These are phyloP conservation scores for Sebastes steindachneri DNA, from an alignment of 2,797 vertebrate species.

Conservation along the genomic window DNA sequence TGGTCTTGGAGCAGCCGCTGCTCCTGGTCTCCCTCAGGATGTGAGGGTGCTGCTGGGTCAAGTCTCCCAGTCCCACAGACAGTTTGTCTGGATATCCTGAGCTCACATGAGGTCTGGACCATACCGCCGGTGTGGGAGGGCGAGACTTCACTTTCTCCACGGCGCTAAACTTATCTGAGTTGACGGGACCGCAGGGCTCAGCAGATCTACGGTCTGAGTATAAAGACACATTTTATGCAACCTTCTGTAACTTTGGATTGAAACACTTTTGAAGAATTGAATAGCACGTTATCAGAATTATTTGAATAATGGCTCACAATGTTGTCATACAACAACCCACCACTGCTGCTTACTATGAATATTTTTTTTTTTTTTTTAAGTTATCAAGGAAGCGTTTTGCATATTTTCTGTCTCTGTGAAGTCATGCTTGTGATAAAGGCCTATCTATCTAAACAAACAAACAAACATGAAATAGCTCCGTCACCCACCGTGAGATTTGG, in stretches of 20 bases:
- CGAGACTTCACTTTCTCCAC: not conserved
- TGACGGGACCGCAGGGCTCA: conserved; percentile 6
- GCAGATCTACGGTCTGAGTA: conserved; percentile 34
- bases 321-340: not conserved
- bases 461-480: not conserved
- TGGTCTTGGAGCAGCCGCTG: conserved; percentile 32
- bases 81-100: conserved; percentile 51
- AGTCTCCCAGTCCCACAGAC: conserved; percentile 10
- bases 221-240: not conserved
- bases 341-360: not conserved
- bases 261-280: not conserved
- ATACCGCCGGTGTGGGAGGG: not conserved
- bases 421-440: not conserved
- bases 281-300: not conserved
- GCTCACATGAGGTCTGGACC: conserved; percentile 20
- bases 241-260: not conserved
- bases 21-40: conserved; percentile 50
- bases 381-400: not conserved
- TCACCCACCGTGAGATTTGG: conserved; percentile 34
- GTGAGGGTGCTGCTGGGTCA: conserved; percentile 30
- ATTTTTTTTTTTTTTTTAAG: not conserved
- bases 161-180: not conserved
- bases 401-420: not conserved
- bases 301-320: not conserved
- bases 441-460: not conserved